Percentiles rank a stretch among this genome's conserved stretches.
phyloP scores from a whole-genome alignment of 2,113 vertebrate genomes.

The Piaya cayana region DNA sequence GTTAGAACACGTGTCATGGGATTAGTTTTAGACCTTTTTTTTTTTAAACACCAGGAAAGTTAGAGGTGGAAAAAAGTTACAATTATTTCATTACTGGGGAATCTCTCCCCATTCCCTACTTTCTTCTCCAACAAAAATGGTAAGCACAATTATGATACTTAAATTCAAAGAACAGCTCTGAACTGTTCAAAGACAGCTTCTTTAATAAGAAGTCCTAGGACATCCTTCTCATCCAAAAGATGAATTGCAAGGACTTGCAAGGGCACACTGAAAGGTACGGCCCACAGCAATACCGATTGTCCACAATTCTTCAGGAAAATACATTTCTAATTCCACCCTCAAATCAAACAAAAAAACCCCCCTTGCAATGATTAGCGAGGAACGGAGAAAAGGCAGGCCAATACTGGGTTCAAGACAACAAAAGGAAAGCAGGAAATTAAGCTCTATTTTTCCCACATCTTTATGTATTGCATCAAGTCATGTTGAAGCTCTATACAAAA shows the following conservation, averaged over 20 bases:
- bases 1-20: not conserved
- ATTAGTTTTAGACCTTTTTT: not conserved
- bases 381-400: not conserved
- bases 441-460: not conserved
- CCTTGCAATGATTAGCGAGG: not conserved
- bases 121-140: not conserved
- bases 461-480: not conserved
- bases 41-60: not conserved
- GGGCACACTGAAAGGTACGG: accelerated
- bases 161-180: not conserved
- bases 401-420: not conserved
- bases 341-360: not conserved
- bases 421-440: not conserved
- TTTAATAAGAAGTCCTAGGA: not conserved
- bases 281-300: not conserved
- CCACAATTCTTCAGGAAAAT: not conserved
- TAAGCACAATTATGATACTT: not conserved
- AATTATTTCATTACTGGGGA: not conserved
- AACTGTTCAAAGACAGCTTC: not conserved
- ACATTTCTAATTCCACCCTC: not conserved
- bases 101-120: accelerated
- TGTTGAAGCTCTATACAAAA: not conserved
- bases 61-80: not conserved
- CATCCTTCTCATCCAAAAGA: not conserved
- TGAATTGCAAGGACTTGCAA: not conserved